Evolutionary conservation across 2,797 vertebrate species (phyloP).

Genomic region (Hafferia zeledoni): DNA sequence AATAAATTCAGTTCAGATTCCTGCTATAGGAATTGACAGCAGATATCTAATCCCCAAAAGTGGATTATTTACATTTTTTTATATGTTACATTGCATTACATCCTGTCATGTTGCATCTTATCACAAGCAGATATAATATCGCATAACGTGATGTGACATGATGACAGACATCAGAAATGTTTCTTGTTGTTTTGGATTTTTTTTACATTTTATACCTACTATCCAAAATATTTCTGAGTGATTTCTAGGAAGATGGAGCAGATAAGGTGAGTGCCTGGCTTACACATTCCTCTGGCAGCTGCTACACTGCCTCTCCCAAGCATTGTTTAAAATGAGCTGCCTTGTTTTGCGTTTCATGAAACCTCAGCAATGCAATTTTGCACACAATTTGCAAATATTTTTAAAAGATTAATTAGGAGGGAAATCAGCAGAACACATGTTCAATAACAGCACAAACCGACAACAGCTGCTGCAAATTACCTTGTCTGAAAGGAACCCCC

Average conservation of each 20-base stretch:
- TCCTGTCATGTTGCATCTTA: slow-evolving; percentile 76
- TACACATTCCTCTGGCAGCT: neutral
- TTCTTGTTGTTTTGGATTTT: slow-evolving; percentile 29
- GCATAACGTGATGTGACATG: slow-evolving; percentile 73
- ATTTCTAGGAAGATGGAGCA: slow-evolving; percentile 1
- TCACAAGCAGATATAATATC: slow-evolving; percentile 71
- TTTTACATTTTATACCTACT: neutral
- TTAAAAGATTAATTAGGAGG: slow-evolving; percentile 38
- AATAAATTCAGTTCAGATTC: slow-evolving; percentile 74
- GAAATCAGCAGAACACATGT: slow-evolving; percentile 44
- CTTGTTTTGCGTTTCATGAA: neutral
- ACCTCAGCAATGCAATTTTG: neutral
- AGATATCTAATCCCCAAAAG: slow-evolving; percentile 79
- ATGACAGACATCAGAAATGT: slow-evolving; percentile 71
- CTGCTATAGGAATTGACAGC: slow-evolving; percentile 77
- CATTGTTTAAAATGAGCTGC: slow-evolving; percentile 5
- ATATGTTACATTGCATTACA: slow-evolving; percentile 80
- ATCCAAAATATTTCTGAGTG: slow-evolving; percentile 31
- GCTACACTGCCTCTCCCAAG: neutral
- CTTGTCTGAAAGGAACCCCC: slow-evolving; percentile 59
- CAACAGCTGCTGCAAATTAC: slow-evolving; percentile 68
- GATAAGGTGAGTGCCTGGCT: neutral
- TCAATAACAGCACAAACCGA: slow-evolving; percentile 32
- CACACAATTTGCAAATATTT: slow-evolving; percentile 58
- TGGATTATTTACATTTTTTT: slow-evolving; percentile 84